phyloP scores from a whole-genome alignment of 1,140 invertebrate species.

The Steinernema khuongi region DNA sequence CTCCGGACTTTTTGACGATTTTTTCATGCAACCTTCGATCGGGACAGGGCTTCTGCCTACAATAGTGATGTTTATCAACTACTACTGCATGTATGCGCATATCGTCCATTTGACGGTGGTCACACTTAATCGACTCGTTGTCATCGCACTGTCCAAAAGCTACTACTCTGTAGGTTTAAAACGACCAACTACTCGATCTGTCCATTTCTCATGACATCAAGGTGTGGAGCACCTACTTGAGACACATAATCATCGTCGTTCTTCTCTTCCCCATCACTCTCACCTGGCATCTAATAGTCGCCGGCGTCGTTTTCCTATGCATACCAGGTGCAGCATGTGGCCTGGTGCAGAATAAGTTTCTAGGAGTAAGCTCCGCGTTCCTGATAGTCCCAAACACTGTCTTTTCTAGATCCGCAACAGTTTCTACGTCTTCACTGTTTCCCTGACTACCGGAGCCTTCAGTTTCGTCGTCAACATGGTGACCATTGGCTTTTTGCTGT shows the following conservation, averaged over 20 bases:
- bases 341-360: not conserved
- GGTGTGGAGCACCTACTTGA: not conserved
- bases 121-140: not conserved
- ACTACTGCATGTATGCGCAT: not conserved
- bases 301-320: not conserved
- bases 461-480: not conserved
- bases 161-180: not conserved
- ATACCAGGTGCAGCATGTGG: not conserved
- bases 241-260: not conserved
- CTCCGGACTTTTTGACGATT: not conserved
- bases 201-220: no score
- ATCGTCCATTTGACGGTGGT: not conserved
- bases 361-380: not conserved
- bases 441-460: not conserved
- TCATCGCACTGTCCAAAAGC: not conserved
- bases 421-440: not conserved
- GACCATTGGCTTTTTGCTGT: not conserved
- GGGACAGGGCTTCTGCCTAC: not conserved
- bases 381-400: not conserved
- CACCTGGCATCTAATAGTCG: not conserved
- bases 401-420: not conserved
- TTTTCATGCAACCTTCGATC: not conserved
- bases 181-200: no score
- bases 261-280: not conserved
- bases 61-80: not conserved